Evolutionary conservation across 2,113 vertebrate genomes (phyloP).

Genomic region (Protobothrops flavoviridis): DNA sequence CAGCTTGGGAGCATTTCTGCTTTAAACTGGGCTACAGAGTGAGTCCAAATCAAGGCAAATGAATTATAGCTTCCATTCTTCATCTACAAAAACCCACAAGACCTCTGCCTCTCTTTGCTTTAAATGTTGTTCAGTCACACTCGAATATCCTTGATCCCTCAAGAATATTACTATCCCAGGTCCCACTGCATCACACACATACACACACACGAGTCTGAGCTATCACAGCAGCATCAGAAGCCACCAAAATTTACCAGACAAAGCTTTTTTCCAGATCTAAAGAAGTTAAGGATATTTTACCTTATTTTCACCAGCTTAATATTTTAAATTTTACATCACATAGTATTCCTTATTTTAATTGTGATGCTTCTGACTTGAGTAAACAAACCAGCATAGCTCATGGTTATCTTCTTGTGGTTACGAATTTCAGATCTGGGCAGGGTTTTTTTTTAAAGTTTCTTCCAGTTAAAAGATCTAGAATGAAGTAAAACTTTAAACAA

Average conservation of each 20-base stretch:
- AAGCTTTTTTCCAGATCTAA: background rate
- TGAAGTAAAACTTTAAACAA: background rate
- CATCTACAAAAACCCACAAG: background rate
- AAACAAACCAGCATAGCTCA: background rate
- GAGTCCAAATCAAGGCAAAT: no score
- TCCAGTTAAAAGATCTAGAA: background rate
- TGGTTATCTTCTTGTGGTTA: background rate
- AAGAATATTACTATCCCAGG: background rate
- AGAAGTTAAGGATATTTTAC: background rate
- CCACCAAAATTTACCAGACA: background rate
- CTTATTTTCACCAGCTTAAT: background rate
- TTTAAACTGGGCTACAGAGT: background rate
- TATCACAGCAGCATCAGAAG: background rate
- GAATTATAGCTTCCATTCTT: background rate
- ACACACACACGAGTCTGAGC: background rate
- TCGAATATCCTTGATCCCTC: background rate
- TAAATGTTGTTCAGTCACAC: background rate
- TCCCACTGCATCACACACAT: background rate
- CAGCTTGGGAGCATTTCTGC: no score
- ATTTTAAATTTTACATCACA: background rate
- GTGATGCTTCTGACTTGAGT: background rate
- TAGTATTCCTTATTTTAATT: background rate
- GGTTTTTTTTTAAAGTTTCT: background rate
- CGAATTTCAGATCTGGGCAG: background rate
- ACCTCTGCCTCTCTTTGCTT: background rate